phyloP scores from a whole-genome alignment of 2,797 vertebrate species.

The Apogon hyalosoma region DNA sequence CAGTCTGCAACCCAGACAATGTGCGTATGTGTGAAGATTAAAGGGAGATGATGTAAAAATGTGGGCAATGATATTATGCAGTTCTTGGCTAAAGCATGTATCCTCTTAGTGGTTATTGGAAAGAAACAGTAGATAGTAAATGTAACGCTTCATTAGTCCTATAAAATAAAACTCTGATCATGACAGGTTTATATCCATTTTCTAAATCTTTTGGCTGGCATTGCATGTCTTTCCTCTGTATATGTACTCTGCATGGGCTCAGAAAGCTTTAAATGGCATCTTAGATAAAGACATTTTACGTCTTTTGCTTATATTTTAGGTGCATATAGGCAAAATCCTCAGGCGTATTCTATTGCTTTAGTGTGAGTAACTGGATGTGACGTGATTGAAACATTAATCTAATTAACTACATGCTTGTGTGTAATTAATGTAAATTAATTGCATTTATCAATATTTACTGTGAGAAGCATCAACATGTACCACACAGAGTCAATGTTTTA shows the following conservation, averaged over 20 bases:
- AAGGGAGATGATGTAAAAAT: slow-evolving; percentile 66
- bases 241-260: neutral
- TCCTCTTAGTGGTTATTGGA: slow-evolving; percentile 43
- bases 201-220: slow-evolving; percentile 10
- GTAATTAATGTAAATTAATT: too few species aligned
- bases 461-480: too few species aligned
- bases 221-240: neutral
- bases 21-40: slow-evolving; percentile 63
- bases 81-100: slow-evolving; percentile 37
- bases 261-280: neutral
- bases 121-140: slow-evolving; percentile 54
- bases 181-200: slow-evolving; percentile 19
- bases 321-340: too few species aligned
- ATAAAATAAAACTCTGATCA: slow-evolving; percentile 9
- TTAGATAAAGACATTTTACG: neutral
- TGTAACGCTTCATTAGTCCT: slow-evolving; percentile 30
- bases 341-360: too few species aligned
- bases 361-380: too few species aligned
- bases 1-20: slow-evolving; percentile 48
- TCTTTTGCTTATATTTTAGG: too few species aligned
- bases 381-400: too few species aligned
- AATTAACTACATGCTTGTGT: too few species aligned
- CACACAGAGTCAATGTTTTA: too few species aligned
- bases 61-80: slow-evolving; percentile 53
- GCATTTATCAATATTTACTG: too few species aligned